These are phyloP conservation scores for Fabriciana adippe DNA, from an alignment of 2,888 invertebrate genomes.

Conservation along the genomic window DNA sequence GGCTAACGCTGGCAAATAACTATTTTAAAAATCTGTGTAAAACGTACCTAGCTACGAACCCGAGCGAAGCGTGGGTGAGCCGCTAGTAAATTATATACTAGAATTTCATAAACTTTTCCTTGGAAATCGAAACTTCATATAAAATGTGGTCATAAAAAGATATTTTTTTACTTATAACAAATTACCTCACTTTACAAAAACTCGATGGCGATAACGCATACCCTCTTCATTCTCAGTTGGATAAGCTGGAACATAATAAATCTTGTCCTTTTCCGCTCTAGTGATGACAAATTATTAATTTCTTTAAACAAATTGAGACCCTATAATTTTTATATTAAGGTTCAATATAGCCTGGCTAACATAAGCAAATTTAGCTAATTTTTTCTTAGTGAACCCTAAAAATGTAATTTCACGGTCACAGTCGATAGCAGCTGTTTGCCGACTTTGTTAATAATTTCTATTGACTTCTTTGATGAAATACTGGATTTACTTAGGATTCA, in stretches of 20 bases:
- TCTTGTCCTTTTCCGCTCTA: constrained; percentile 42
- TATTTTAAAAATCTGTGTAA: too few relatives aligned
- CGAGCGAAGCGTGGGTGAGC: too few relatives aligned
- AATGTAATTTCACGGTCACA: constrained; percentile 31
- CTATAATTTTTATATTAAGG: constrained; percentile 19
- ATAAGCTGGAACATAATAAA: constrained; percentile 46
- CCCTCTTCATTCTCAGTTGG: constrained; percentile 41
- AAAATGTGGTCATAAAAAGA: neutral
- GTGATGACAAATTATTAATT: constrained; percentile 41
- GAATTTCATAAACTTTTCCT: too few relatives aligned
- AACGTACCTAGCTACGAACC: too few relatives aligned
- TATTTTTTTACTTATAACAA: constrained; percentile 21
- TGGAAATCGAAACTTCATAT: too few relatives aligned
- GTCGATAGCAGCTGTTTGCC: constrained; percentile 23
- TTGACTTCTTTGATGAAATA: neutral
- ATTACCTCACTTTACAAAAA: constrained; percentile 20
- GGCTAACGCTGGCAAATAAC: too few relatives aligned
- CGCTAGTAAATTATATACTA: too few relatives aligned
- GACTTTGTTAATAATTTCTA: constrained; percentile 11
- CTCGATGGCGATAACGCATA: constrained; percentile 32
- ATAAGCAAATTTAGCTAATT: constrained; percentile 13
- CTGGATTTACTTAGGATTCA: neutral
- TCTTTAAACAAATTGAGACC: constrained; percentile 34
- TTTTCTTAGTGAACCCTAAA: constrained; percentile 13
- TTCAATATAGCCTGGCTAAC: constrained; percentile 11